Evolutionary conservation across 2,113 vertebrate genomes (phyloP).

Genomic region (Cariama cristata): DNA sequence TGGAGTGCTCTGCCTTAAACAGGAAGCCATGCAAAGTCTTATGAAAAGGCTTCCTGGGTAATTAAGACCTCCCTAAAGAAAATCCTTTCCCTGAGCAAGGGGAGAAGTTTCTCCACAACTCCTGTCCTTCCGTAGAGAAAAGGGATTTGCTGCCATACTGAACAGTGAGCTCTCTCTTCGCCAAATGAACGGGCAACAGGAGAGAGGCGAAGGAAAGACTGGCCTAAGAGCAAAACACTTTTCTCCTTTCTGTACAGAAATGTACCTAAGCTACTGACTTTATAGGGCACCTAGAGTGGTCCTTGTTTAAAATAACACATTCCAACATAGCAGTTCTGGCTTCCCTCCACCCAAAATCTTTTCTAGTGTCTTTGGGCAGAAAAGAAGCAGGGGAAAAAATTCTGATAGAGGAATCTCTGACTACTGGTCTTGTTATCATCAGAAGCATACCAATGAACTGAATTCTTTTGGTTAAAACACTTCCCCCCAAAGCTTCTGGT

Average conservation of each 20-base stretch:
- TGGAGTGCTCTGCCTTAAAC: neutral
- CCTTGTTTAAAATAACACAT: neutral
- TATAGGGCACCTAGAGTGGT: neutral
- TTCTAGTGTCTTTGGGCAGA: neutral
- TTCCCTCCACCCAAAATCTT: neutral
- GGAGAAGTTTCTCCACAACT: neutral
- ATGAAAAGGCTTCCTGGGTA: neutral
- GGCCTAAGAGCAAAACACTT: neutral
- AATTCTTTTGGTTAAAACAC: neutral
- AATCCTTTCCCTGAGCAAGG: neutral
- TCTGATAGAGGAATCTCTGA: neutral
- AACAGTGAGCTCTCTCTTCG: neutral
- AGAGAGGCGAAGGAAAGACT: neutral
- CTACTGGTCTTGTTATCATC: neutral
- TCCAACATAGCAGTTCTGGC: neutral
- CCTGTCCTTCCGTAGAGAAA: neutral
- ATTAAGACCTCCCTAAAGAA: neutral
- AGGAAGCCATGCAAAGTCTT: neutral
- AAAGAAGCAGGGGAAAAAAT: neutral
- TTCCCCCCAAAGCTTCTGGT: neutral
- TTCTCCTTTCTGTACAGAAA: neutral
- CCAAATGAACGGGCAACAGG: neutral
- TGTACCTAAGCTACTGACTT: neutral
- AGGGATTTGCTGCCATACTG: neutral
- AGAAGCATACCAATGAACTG: neutral